Base-by-base conservation (phyloP, 2,888 invertebrate species). In the Callimorpha dominula region DNA sequence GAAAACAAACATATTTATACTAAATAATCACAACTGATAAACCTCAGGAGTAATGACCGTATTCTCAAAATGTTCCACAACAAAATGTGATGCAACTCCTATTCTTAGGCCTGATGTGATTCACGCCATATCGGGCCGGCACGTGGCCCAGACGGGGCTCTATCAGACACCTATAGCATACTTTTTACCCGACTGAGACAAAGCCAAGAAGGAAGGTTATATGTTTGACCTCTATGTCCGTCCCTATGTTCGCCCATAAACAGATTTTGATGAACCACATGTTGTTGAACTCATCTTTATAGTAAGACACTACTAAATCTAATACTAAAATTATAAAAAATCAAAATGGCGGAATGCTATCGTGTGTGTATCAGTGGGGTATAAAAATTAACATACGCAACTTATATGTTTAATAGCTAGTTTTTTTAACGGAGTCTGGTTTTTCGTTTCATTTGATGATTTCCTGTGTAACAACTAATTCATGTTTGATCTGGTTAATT, bases 21-120 rank as follows among this genome's bases (percentile, higher is more conserved):
- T 50, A 65, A 65, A 50, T 50, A 50, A 50, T 11, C 17, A 17
- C 49, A 17, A 50, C 49, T 40, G 65, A 65, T 65, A 65, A 65
- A 50, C 15, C 40, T 31, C 31, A 20, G 40, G 65, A 65, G 50
- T 50, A 65, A 40, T 40, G 65, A 49, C 65, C 65, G 65, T 11
- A 6, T 40, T 50, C 49, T 65, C n/a, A 65, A 65, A 65, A 50
- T 40, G 31, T 31, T 31, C 31, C 31, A 31, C 31, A 31, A 31
- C 1, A 31, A 31, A 31, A 31, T 31, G 2, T 31, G 31, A 31
- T 31, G 31, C 31, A 31, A 31, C 31, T 31, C 31, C n/a, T 54
- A 65, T 20, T 60, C 7, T 65, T 50, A 50, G 17, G 9, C 15
- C 49, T 14, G 60, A 6, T 14, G 3, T 60, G 60, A 60, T 31